Evolutionary conservation across 2,113 vertebrate species (phyloP).

Genomic region (Mystacornis crossleyi): DNA sequence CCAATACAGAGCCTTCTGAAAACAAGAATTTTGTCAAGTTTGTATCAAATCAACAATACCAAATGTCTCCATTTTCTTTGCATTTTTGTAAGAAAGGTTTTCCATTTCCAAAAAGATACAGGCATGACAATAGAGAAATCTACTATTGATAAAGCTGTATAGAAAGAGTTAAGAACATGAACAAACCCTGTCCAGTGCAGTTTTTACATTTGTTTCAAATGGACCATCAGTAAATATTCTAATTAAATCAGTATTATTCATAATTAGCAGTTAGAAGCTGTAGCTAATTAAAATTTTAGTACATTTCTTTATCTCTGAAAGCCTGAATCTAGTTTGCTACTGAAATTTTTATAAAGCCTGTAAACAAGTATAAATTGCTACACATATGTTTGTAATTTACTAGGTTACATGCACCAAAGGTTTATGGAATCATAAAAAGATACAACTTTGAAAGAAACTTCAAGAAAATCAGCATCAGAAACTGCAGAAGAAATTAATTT

Average conservation of each 20-base stretch:
- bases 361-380: conserved; percentile 39
- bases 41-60: not conserved
- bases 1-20: not conserved
- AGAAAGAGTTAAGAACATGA: not conserved
- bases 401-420: not conserved
- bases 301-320: conserved; percentile 43
- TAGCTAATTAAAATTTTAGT: conserved; percentile 62
- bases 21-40: not conserved
- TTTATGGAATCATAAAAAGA: conserved; percentile 1
- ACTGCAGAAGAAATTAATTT: not conserved
- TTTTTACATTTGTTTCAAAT: not conserved
- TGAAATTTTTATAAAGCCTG: conserved; percentile 61
- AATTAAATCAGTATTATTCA: conserved; percentile 41
- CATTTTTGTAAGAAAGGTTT: not conserved
- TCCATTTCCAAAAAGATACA: not conserved
- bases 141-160: not conserved
- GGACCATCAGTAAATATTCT: not conserved
- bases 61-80: not conserved
- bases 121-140: not conserved
- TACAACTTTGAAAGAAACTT: not conserved
- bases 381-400: not conserved
- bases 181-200: not conserved
- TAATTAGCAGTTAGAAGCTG: conserved; percentile 40
- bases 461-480: not conserved
- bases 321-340: conserved; percentile 20